phyloP scores from a whole-genome alignment of 2,797 vertebrate species.

The Xenops minutus region DNA sequence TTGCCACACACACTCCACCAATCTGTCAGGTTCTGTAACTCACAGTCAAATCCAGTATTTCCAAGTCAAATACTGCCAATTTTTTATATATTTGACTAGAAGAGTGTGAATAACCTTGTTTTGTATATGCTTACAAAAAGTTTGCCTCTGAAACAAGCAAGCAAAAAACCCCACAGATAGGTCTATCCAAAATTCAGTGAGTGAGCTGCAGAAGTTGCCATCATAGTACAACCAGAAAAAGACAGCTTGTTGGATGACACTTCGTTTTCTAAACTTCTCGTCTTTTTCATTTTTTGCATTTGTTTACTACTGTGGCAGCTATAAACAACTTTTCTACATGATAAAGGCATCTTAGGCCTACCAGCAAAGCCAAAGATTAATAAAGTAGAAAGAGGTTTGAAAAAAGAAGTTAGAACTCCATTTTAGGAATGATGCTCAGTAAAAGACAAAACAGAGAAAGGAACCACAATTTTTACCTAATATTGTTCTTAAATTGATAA shows the following conservation, averaged over 20 bases:
- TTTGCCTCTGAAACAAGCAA: not conserved
- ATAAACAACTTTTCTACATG: not conserved
- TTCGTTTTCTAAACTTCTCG: not conserved
- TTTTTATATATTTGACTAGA: not conserved
- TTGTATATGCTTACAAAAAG: not conserved
- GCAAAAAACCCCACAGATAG: not conserved
- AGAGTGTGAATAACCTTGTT: not conserved
- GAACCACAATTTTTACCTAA: not conserved
- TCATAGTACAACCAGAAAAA: not conserved
- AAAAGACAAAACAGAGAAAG: not conserved
- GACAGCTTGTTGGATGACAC: not conserved
- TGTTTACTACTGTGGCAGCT: not conserved
- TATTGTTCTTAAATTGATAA: not conserved
- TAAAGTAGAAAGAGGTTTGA: not conserved
- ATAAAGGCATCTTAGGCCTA: not conserved
- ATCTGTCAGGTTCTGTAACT: not conserved
- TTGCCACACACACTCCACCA: rapidly evolving
- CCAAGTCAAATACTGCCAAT: not conserved
- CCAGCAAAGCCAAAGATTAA: not conserved
- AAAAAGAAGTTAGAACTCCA: not conserved
- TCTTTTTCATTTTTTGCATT: not conserved
- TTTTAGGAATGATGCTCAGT: not conserved
- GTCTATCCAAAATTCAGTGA: not conserved
- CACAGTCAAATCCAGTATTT: not conserved
- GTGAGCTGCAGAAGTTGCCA: not conserved